Evolutionary conservation across 1,140 invertebrate species (phyloP), one percentile per base, ranked within the genome.

Genomic region (Helicoverpa armigera): DNA sequence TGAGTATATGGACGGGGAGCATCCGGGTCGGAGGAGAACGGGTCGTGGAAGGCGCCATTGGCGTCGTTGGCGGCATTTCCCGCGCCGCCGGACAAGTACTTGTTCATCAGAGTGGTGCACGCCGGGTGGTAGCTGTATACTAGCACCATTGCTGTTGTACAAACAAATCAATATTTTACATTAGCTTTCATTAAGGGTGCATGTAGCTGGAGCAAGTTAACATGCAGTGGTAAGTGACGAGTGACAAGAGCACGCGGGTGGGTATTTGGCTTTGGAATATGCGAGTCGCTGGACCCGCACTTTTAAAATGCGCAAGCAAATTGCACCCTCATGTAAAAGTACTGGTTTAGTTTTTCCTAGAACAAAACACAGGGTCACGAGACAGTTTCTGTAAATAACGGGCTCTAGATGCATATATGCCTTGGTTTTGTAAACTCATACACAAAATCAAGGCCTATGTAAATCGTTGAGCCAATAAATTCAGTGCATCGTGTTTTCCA

Each of bases 41-140:
- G 97, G 95, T 98, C 98, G 72, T 90, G 88, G 80, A 87, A 93
- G 11, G 86, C 86, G 3, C 83, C 83, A 67, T 87, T 89, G 0
- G 82, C 84, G 11, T 89, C 88, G 1, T 82, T 35, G 0, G 61
- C 76, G 5, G 81, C 82, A 18, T 86, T 89, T 7, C 84, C 75
- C 5, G 83, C 84, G 2, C 81, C 88, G 2, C 86, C 86, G 2
- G 85, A 84, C 31, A 95, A 79, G 95, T 99, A 98, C 89, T 98
- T 97, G 78, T 96, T 96, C 95, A 98, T 96, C 79, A 99, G 92
- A 0, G 98, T 99, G 87, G 98, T 97, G 65, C 98, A 97, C 48
- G 97, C 97, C 43, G 99, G 97, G 95, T 98, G 98, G 93, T 98
- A 99, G 91, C 99, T 98, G 94, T 99, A 99, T 67, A 99, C 98